Evolutionary conservation across 1,140 invertebrate species (phyloP).

Genomic region (Drepana arcuata): DNA sequence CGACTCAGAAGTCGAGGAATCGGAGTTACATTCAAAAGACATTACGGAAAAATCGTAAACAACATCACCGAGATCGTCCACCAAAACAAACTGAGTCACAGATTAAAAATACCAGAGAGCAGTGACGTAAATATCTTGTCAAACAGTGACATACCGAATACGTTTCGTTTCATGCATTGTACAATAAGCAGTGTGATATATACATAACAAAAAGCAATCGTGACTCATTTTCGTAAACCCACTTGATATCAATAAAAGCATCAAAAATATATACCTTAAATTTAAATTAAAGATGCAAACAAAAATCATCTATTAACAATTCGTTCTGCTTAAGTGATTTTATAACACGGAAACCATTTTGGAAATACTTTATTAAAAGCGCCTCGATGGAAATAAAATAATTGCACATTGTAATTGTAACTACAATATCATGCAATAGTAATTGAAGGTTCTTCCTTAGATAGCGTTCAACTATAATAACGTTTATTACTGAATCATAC

Average conservation of each 20-base stretch:
- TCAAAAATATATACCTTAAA: too few species aligned
- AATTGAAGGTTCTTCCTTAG: constrained; percentile 54
- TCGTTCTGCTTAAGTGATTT: background rate
- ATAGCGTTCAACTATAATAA: too few species aligned
- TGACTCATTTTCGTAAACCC: too few species aligned
- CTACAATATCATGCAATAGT: constrained; percentile 44
- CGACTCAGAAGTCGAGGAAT: constrained; percentile 69
- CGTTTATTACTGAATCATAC: too few species aligned
- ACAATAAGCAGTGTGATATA: too few species aligned
- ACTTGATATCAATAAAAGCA: too few species aligned
- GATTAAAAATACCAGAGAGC: too few species aligned
- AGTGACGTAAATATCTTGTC: too few species aligned
- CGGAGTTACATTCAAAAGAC: constrained; percentile 26
- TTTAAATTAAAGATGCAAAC: too few species aligned
- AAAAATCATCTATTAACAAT: too few species aligned
- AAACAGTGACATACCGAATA: background rate
- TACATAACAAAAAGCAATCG: too few species aligned
- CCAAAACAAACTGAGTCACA: constrained; percentile 9
- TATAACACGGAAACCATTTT: constrained; percentile 6
- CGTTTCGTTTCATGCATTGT: constrained; percentile 6
- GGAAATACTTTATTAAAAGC: constrained; percentile 7
- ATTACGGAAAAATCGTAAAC: constrained; percentile 19
- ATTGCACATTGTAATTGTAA: constrained; percentile 28
- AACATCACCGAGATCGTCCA: constrained; percentile 3
- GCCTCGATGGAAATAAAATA: constrained; percentile 16